Percentiles rank a stretch among this genome's conserved stretches.
phyloP scores from a whole-genome alignment of 2,888 invertebrate species.

The Eristalis intricaria region DNA sequence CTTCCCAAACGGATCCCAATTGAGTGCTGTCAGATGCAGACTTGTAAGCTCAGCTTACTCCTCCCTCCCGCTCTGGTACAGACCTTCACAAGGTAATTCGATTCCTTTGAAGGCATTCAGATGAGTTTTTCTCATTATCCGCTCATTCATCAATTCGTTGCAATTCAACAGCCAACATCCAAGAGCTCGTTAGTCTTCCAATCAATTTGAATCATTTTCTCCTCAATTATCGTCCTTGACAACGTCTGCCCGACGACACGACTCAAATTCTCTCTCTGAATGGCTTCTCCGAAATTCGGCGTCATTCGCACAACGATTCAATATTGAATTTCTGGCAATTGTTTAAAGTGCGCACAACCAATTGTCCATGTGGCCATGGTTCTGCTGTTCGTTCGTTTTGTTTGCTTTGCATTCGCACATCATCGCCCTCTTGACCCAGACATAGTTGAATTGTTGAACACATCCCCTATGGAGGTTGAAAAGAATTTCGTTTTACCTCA shows the following conservation, averaged over 20 bases:
- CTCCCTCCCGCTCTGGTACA: too few species aligned
- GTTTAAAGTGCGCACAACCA: slow-evolving; percentile 3
- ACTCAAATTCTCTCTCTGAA: neutral
- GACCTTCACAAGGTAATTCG: neutral
- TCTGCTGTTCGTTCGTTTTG: neutral
- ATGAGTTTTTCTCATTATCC: neutral
- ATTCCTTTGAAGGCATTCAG: neutral
- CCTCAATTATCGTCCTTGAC: neutral
- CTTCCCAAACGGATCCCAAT: too few species aligned
- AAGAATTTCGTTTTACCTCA: neutral
- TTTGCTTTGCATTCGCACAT: neutral
- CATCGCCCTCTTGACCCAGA: neutral
- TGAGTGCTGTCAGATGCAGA: too few species aligned
- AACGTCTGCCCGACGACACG: neutral
- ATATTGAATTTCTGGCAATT: neutral
- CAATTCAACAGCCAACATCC: neutral
- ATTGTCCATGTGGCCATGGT: slow-evolving; percentile 8
- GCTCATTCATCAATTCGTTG: neutral
- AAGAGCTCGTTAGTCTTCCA: neutral
- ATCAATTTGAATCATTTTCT: neutral
- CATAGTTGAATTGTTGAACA: neutral
- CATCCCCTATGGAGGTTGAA: neutral
- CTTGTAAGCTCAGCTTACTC: neutral
- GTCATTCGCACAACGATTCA: neutral
- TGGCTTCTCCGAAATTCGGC: neutral